Conservation (phyloP, 2,113 vertebrate genomes). For the Hippocampus abdominalis region DNA sequence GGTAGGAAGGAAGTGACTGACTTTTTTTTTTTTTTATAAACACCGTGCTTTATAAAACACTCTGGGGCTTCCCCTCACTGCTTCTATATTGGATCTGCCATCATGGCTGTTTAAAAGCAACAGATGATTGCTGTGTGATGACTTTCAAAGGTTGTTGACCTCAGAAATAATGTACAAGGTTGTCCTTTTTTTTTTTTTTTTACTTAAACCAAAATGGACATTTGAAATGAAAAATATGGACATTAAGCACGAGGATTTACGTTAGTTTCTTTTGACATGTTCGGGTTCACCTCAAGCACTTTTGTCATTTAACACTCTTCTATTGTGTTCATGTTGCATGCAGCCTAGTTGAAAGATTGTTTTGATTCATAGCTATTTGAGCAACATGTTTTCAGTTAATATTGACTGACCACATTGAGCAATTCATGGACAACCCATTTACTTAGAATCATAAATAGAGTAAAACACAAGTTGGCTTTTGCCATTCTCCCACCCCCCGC, state of each 20-base stretch:
- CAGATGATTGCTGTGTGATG: not conserved
- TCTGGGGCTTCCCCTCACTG: not conserved
- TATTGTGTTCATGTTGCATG: conserved; percentile 60
- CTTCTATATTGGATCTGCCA: not conserved
- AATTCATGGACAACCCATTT: not conserved
- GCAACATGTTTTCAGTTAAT: not conserved
- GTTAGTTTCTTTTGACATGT: conserved; percentile 40
- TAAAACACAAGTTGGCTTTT: not conserved
- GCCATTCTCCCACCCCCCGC: too few relatives aligned
- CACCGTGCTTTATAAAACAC: conserved; percentile 10
- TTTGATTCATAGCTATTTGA: conserved; percentile 23
- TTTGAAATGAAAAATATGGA: not conserved
- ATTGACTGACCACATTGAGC: not conserved
- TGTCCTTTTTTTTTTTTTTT: conserved; percentile 3
- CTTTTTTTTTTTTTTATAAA: not conserved
- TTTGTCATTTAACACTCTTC: conserved; percentile 35
- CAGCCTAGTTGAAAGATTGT: conserved; percentile 24
- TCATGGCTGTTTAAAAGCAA: not conserved
- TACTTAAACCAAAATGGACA: not conserved
- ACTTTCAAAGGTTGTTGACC: not conserved
- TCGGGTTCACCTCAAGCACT: conserved; percentile 49
- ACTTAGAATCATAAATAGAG: not conserved
- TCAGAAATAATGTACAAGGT: not conserved
- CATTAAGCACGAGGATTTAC: not conserved
- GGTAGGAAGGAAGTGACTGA: not conserved